Conservation (phyloP, 2,113 vertebrate species). For the Oncorhynchus tshawytscha region DNA sequence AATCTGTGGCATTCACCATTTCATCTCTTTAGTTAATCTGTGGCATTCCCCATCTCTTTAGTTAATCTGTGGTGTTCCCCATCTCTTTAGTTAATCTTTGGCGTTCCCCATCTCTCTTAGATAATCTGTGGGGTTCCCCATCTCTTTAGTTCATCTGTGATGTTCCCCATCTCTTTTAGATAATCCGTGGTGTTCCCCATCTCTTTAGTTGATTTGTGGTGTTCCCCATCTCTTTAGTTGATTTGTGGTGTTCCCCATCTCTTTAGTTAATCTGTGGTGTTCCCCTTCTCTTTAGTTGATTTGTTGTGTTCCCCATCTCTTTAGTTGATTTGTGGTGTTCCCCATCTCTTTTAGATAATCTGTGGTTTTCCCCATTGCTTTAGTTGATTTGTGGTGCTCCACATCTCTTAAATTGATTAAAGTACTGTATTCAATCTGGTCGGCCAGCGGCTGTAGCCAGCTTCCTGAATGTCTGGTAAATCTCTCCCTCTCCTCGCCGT, state of each 20-base stretch:
- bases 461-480: neutral
- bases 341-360: neutral
- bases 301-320: neutral
- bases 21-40: neutral
- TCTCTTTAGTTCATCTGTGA: neutral
- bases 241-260: neutral
- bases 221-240: neutral
- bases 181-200: neutral
- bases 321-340: neutral
- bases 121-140: too few species aligned
- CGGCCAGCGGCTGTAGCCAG: neutral
- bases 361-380: neutral
- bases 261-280: too few species aligned
- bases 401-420: neutral
- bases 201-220: neutral
- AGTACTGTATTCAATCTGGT: neutral
- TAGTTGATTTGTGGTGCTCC: neutral
- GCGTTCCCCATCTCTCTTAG: too few species aligned
- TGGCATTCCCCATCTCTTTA: neutral
- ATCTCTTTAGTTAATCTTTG: too few species aligned
- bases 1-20: too few species aligned
- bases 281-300: too few species aligned
- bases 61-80: neutral
- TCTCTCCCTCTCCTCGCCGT: conserved; percentile 8
- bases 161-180: too few species aligned